Evolutionary conservation across 2,797 vertebrate genomes (phyloP), one percentile per base, ranked within the genome.

Genomic region (Pelobates cultripes): DNA sequence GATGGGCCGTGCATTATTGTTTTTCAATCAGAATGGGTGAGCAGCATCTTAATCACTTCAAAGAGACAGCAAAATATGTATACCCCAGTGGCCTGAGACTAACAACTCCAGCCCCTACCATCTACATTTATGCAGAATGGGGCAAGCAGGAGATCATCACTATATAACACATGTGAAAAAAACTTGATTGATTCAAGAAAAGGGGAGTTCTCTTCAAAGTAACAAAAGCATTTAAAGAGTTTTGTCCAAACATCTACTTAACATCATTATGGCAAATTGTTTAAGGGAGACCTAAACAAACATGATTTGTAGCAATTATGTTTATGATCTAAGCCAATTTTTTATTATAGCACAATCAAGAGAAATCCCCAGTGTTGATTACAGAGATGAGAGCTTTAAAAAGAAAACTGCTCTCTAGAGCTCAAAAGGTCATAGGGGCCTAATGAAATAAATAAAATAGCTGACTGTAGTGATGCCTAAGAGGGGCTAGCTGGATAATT

Each of bases 1-100:
- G 72, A 72, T 84, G 68, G 63, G 73, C 40, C 7, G 68, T 71
- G 60, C 47, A 43, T 71, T 70, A 61, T 17, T 14, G 63, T 3
- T 28, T 17, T 60, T 71, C 43, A 45, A 13, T 28, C 28, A 28
- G 28, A 28, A 28, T 28, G 28, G 13, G 43, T 68, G 72, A 78
- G 71, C 51, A 55, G 15, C 45, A 73, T 53, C 9, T 51, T 57
- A 14, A 55, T 7, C 43, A 68, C 72, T 43, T 64, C 44, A 77
- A 43, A 57, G 45, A 40, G 45, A 72, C 70, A 43, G 40, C 67
- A 69, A 69, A 69, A 64, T 64, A 64, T 64, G 28, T 64, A 64
- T 28, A 64, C 28, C 61, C 61, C n/a, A 12, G 28, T 64, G 15
- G 61, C 61, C 17, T 40, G 2, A 28, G 61, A 64, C 9, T 64